A percentile compares a stretch with the other conserved stretches of the same genome.
These are phyloP conservation scores for Sisor rabdophorus DNA, from an alignment of 2,113 vertebrate species.

Conservation along the genomic window DNA sequence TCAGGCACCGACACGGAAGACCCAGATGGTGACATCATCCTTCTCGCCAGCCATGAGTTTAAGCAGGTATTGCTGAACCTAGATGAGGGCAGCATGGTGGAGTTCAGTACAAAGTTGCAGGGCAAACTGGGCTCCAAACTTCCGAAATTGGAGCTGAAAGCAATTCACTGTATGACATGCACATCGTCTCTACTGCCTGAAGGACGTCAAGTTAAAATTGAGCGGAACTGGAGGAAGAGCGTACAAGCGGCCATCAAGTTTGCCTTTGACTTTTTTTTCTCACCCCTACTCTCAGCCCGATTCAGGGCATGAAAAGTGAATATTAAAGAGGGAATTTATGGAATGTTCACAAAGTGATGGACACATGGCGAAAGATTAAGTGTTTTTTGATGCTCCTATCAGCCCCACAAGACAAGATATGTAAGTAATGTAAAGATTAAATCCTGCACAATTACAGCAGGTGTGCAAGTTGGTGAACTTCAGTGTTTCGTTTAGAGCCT, in stretches of 20 bases:
- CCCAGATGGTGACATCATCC: conserved; percentile 81
- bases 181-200: conserved; percentile 70
- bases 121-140: conserved; percentile 85
- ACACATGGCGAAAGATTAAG: not conserved
- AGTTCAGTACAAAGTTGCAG: conserved; percentile 92
- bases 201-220: conserved; percentile 85
- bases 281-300: conserved; percentile 84
- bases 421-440: not conserved
- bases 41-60: conserved; percentile 91
- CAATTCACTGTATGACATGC: conserved; percentile 90
- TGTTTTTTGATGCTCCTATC: not conserved
- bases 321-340: not conserved
- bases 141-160: conserved; percentile 90
- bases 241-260: conserved; percentile 84
- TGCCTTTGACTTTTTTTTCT: conserved; percentile 95
- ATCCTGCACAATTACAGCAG: not conserved
- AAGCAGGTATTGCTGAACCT: conserved; percentile 80
- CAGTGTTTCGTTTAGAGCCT: not conserved
- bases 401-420: not conserved
- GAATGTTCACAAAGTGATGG: not conserved
- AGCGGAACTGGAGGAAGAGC: conserved; percentile 85
- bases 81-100: conserved; percentile 81
- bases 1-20: conserved; percentile 66
- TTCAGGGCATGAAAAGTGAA: conserved; percentile 48
- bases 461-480: not conserved